Evolutionary conservation across 2,113 vertebrate genomes (phyloP), one percentile per base, ranked within the genome.

Genomic region (Clinocottus analis): DNA sequence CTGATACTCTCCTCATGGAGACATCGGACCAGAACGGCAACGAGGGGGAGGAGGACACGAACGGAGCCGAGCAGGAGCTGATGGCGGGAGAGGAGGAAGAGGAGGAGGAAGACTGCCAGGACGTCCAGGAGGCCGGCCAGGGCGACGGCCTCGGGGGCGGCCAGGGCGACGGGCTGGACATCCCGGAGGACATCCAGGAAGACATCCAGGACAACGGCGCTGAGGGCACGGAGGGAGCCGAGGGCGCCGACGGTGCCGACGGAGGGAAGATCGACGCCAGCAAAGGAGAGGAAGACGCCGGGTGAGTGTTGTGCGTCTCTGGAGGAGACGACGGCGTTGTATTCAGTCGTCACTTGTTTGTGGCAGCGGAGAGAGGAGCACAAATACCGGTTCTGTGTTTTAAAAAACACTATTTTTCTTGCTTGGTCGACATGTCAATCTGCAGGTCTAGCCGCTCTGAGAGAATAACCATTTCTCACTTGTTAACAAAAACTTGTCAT

Each of bases 231-330:
- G 82, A 72, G 0, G 82, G 76, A 12, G 64, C 86, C 35, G 82
- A 71, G 0, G 78, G 78, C 9, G 58, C 83, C 2, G 51, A 55
- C 4, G 53, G 53, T 3, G 53, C 86, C 33, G 82, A 93, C 9
- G 92, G 93, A 3, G 95, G 96, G 21, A 97, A 97, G 91, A 98
- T 98, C 45, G 96, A 98, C 19, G 97, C 97, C 61, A 97, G 96
- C 93, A 98, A 97, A 91, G 96, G 95, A 80, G 97, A 98, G 69
- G 97, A 99, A 82, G 97, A 99, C 63, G 96, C 96, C 10, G 97
- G 97, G 97, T 96, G 73, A 92, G 92, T 79, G 64, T 29, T 13
- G 12, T 1, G 45, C 11, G 8, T 53, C 9, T 16, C 14, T 31
- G 17, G 43, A 45, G n/a, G 25, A 14, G 41, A 43, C 13, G 13